Percentiles rank a stretch among this genome's conserved stretches.
These are phyloP conservation scores for Disparrhopalites patrizii DNA, from an alignment of 2,888 invertebrate genomes.

Conservation along the genomic window DNA sequence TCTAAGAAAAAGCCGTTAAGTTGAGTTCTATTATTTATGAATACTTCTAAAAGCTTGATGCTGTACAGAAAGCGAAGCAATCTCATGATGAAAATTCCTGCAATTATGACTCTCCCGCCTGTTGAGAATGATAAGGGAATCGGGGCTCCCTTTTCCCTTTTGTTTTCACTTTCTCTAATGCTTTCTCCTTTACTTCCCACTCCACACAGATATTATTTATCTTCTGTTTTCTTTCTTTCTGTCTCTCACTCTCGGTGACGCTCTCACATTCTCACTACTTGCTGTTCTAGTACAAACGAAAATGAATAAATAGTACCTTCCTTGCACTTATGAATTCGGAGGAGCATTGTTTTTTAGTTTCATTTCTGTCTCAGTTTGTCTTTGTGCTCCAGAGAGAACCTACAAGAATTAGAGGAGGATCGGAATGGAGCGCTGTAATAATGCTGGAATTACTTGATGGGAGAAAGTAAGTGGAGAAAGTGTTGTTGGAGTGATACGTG, in stretches of 20 bases:
- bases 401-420: no score
- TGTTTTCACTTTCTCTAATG: no score
- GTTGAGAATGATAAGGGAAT: constrained; percentile 18
- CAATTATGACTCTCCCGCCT: constrained; percentile 18
- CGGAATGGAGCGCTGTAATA: neutral
- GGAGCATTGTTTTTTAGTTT: no score
- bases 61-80: constrained; percentile 7
- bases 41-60: constrained; percentile 4
- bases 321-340: no score
- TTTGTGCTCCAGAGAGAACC: no score
- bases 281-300: no score
- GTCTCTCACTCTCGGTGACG: no score
- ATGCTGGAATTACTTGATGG: constrained; percentile 10
- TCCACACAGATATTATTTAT: no score
- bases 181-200: neutral
- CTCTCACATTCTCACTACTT: no score
- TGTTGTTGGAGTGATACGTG: neutral
- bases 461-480: neutral
- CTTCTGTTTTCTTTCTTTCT: no score
- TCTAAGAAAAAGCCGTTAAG: neutral
- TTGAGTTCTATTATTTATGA: constrained; percentile 26
- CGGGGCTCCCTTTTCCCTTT: neutral
- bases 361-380: no score
- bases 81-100: constrained; percentile 19
- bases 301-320: no score